phyloP scores from a whole-genome alignment of 1,140 invertebrate genomes.

The Aphidius ervi region DNA sequence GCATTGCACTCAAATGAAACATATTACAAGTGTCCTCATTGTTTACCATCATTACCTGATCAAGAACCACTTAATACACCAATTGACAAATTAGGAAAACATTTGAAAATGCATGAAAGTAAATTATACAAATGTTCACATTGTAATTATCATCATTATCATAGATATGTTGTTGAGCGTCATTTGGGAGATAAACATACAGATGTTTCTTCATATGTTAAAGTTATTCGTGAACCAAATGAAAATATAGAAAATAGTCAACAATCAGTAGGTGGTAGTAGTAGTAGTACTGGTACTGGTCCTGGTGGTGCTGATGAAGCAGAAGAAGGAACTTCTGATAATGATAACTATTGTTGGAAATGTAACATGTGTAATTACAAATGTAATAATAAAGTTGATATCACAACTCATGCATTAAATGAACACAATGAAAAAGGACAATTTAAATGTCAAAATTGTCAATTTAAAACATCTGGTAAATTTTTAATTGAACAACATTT shows the following conservation, averaged over 20 bases:
- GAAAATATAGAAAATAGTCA: conserved; percentile 41
- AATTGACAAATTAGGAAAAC: conserved; percentile 60
- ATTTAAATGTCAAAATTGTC: conserved; percentile 64
- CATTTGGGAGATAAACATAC: conserved; percentile 63
- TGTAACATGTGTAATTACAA: conserved; percentile 65
- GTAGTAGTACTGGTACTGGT: too few relatives aligned
- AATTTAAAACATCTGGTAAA: conserved; percentile 56
- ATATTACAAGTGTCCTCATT: conserved; percentile 68
- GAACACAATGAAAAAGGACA: conserved; percentile 62
- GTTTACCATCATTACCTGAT: conserved; percentile 50
- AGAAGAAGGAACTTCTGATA: conserved; percentile 34
- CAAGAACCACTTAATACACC: conserved; percentile 45
- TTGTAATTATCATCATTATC: conserved; percentile 64
- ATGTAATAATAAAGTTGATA: conserved; percentile 58
- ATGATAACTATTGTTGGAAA: conserved; percentile 61
- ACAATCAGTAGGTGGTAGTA: conserved; percentile 6
- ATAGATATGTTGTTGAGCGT: conserved; percentile 61
- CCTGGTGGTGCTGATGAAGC: conserved; percentile 15
- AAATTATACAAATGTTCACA: conserved; percentile 66
- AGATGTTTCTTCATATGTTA: conserved; percentile 53
- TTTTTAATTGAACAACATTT: conserved; percentile 60
- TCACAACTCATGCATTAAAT: conserved; percentile 56
- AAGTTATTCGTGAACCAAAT: conserved; percentile 56
- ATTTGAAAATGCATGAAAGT: conserved; percentile 72
- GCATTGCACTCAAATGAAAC: conserved; percentile 62